Base-by-base conservation (phyloP, 2,797 vertebrate species). In the Heliangelus exortis region DNA sequence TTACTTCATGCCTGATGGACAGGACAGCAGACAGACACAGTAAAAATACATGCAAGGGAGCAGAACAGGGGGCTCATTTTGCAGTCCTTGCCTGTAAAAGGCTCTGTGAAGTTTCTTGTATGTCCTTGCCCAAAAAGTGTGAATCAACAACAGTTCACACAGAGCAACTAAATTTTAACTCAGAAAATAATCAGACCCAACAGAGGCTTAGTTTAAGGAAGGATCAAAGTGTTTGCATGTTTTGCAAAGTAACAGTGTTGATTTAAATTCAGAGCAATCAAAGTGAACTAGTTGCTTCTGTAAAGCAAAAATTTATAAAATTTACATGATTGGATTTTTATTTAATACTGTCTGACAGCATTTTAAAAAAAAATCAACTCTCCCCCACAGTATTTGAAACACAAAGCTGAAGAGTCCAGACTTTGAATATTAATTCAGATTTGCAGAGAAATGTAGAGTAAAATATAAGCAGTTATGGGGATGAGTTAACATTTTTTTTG, bases 281-380 rank as follows among this genome's bases (percentile, higher is more conserved):
- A 81, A 89, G 16, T 11, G 21, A 69, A 79, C 62, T 87, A 58
- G 39, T 57, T 89, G 55, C 28, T 91, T 88, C 74, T 88, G 84
- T 91, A 85, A 87, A 86, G 76, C 11, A 77, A 94, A 72, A 51
- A 26, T 3, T 0, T 36, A 69, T 34, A n/a, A 71, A 58, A 89
- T 68, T 90, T 75, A 88, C 82, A 67, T 82, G 39, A 72, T 2
- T 2, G 14, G n/a, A 16, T n/a, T 95, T 92, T 91, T 91, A 39
- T 62, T 63, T 94, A 90, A 87, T 76, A 22, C 45, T 43, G 13
- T 47, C 76, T 75, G 89, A 79, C 74, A 88, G 66, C 57, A 53
- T 71, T 90, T 95, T 87, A 93, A 96, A 94, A 92, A 95, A 90
- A 90, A 89, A 95, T 82, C 87, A 93, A 53, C 50, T 45, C 66